Evolutionary conservation across 2,113 vertebrate species (phyloP).

Genomic region (Daboia siamensis): DNA sequence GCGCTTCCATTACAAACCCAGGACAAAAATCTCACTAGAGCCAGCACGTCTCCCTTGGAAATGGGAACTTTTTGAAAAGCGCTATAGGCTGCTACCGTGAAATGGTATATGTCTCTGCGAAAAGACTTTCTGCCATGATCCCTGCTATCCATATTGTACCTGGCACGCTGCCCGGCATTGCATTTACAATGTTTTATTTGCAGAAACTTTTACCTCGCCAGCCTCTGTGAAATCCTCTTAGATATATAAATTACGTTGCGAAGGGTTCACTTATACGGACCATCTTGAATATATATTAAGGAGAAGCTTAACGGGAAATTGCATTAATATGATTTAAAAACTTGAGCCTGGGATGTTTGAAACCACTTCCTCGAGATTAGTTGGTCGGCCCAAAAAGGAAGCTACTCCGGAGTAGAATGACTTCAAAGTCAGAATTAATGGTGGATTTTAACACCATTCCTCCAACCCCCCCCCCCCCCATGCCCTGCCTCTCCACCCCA

Average conservation of each 20-base stretch:
- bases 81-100: slow-evolving; percentile 55
- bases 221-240: slow-evolving; percentile 69
- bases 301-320: slow-evolving; percentile 59
- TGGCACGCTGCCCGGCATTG: slow-evolving; percentile 68
- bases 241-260: slow-evolving; percentile 71
- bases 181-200: slow-evolving; percentile 72
- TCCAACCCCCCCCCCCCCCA: neutral
- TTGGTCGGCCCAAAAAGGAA: neutral
- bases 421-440: neutral
- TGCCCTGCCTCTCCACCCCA: neutral
- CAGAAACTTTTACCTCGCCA: slow-evolving; percentile 68
- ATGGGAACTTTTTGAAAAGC: slow-evolving; percentile 56
- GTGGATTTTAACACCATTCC: slow-evolving; percentile 12
- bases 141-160: slow-evolving; percentile 65
- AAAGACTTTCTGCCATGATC: slow-evolving; percentile 53
- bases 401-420: neutral
- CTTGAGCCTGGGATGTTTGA: slow-evolving; percentile 27
- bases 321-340: slow-evolving; percentile 61
- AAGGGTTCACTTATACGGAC: slow-evolving; percentile 64
- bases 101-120: slow-evolving; percentile 56
- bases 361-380: slow-evolving; percentile 20
- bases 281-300: slow-evolving; percentile 58
- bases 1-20: slow-evolving; percentile 19
- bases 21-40: slow-evolving; percentile 45
- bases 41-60: slow-evolving; percentile 55